Evolutionary conservation across 2,113 vertebrate genomes (phyloP).

Genomic region (Cromileptes altivelis): DNA sequence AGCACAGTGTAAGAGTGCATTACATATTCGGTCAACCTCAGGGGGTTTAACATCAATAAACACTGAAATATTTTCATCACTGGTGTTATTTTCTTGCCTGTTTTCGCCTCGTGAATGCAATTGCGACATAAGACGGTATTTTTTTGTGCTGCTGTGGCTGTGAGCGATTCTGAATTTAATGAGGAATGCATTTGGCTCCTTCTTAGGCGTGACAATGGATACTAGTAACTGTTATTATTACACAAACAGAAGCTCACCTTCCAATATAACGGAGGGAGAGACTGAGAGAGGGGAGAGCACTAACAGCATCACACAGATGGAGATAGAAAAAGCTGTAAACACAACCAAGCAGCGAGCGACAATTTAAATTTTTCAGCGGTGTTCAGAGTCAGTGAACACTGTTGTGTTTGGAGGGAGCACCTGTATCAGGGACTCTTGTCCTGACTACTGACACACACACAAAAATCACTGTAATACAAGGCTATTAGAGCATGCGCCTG

Average conservation of each 20-base stretch:
- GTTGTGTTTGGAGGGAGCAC: constrained; percentile 44
- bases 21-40: constrained; percentile 48
- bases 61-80: constrained; percentile 55
- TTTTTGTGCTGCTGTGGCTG: constrained; percentile 47
- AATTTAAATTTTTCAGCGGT: constrained; percentile 36
- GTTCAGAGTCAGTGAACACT: constrained; percentile 27
- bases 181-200: constrained; percentile 64
- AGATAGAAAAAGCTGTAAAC: constrained; percentile 7
- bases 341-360: not conserved
- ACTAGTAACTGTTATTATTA: constrained; percentile 64
- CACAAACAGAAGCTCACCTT: constrained; percentile 55
- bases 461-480: constrained; percentile 52
- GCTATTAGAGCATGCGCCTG: constrained; percentile 57
- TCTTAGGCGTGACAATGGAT: constrained; percentile 56
- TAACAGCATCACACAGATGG: not conserved
- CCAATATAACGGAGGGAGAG: constrained; percentile 29
- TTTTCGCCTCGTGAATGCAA: constrained; percentile 42
- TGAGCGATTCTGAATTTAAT: constrained; percentile 71
- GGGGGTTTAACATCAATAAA: constrained; percentile 57
- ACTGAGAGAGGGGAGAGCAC: not conserved
- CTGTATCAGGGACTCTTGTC: constrained; percentile 46
- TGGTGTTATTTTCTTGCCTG: constrained; percentile 46
- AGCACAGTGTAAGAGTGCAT: constrained; percentile 29
- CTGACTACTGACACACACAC: constrained; percentile 50
- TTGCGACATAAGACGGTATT: constrained; percentile 58